Conservation (phyloP, 2,888 invertebrate genomes). For the Drosophila putrida region DNA sequence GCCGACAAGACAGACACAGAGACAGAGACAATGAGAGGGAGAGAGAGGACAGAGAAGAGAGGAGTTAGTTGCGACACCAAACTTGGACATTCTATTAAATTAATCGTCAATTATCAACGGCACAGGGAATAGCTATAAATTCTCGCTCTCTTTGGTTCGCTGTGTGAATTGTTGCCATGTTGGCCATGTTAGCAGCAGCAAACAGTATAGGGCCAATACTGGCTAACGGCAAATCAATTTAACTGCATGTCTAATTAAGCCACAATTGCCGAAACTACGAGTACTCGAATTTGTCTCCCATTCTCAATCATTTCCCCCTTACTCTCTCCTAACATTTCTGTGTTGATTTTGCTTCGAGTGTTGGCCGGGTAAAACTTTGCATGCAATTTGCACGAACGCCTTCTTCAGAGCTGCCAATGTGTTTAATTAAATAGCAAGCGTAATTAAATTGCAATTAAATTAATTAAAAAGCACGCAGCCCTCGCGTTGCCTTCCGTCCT, state of each 20-base stretch:
- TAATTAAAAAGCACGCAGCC: constrained; percentile 82
- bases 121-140: constrained; percentile 37
- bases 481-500: constrained; percentile 12
- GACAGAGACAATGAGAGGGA: neutral
- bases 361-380: constrained; percentile 53
- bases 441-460: constrained; percentile 84
- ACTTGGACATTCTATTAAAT: constrained; percentile 82
- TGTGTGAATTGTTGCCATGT: constrained; percentile 14
- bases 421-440: constrained; percentile 83
- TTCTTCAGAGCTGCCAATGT: constrained; percentile 68
- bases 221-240: constrained; percentile 66
- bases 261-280: constrained; percentile 67
- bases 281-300: constrained; percentile 12
- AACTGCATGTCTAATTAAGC: constrained; percentile 73
- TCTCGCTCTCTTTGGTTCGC: constrained; percentile 16
- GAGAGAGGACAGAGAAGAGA: constrained; percentile 10
- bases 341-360: constrained; percentile 52
- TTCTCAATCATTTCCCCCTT: neutral
- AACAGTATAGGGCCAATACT: neutral
- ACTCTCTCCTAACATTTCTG: neutral
- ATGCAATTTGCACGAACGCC: constrained; percentile 72
- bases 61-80: constrained; percentile 61
- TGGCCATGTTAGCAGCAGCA: constrained; percentile 6
- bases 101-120: constrained; percentile 79
- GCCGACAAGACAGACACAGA: constrained; percentile 64